Conservation (phyloP, 37 sponge, comb jelly and placozoan species). For the Beroe ovata region DNA sequence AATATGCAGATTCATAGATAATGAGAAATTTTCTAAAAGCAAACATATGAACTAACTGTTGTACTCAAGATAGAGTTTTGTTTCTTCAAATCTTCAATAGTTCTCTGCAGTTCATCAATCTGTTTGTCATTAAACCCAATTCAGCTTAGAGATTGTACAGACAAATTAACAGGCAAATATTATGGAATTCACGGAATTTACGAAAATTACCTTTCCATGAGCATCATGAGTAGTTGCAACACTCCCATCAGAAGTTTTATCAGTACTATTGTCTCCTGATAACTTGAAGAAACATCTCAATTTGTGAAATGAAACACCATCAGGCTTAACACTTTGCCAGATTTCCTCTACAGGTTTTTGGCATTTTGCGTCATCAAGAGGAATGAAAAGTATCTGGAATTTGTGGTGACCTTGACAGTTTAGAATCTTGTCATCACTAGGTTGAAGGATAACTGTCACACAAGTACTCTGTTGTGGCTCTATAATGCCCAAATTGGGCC, state of each 20-base stretch:
- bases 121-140: too few species aligned
- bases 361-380: neutral
- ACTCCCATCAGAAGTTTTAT: neutral
- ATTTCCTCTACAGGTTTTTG: slow-evolving; percentile 16
- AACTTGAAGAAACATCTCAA: slow-evolving; percentile 37
- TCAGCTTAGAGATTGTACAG: too few species aligned
- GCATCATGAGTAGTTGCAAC: slow-evolving; percentile 7
- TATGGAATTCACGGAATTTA: too few species aligned
- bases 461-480: slow-evolving; percentile 65
- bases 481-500: slow-evolving; percentile 76
- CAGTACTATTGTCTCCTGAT: neutral
- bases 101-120: slow-evolving; percentile 2
- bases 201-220: neutral
- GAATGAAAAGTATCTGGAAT: slow-evolving; percentile 1
- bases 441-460: slow-evolving; percentile 66
- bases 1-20: too few species aligned
- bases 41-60: slow-evolving; percentile 21
- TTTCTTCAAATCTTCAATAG: slow-evolving; percentile 15
- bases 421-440: slow-evolving; percentile 1
- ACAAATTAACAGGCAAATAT: too few species aligned
- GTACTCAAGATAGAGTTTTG: slow-evolving; percentile 25
- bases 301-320: slow-evolving; percentile 6
- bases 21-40: too few species aligned
- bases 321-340: slow-evolving; percentile 6
- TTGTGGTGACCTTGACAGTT: slow-evolving; percentile 29